These are phyloP conservation scores for Plecotus auritus DNA, from an alignment of 2,113 vertebrate genomes.

Conservation along the genomic window DNA sequence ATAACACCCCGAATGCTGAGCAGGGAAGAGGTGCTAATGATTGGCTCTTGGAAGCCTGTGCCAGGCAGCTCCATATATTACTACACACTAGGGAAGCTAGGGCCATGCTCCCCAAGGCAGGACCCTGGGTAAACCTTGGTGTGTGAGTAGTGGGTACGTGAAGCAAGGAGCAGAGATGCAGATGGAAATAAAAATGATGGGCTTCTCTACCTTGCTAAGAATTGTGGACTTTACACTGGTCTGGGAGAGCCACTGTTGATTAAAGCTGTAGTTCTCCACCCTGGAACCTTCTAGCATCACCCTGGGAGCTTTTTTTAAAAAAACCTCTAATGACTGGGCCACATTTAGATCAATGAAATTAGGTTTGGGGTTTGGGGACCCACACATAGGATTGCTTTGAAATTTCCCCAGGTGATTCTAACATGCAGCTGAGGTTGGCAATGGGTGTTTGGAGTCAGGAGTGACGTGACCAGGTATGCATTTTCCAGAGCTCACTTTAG, in stretches of 20 bases:
- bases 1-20: no score
- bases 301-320: neutral
- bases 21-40: neutral
- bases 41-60: neutral
- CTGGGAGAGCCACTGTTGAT: neutral
- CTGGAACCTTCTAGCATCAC: neutral
- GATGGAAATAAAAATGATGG: neutral
- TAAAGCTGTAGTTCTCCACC: neutral
- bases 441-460: neutral
- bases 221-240: neutral
- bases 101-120: neutral
- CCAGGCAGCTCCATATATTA: accelerated
- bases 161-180: neutral
- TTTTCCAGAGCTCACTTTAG: neutral
- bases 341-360: neutral
- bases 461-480: accelerated
- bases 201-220: neutral
- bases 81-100: no score
- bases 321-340: neutral
- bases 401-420: neutral
- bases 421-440: accelerated
- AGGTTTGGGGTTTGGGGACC: neutral
- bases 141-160: accelerated
- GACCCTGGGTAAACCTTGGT: neutral
- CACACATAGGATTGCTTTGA: neutral